Conservation (phyloP, 2,797 vertebrate species). For the Spatula clypeata region DNA sequence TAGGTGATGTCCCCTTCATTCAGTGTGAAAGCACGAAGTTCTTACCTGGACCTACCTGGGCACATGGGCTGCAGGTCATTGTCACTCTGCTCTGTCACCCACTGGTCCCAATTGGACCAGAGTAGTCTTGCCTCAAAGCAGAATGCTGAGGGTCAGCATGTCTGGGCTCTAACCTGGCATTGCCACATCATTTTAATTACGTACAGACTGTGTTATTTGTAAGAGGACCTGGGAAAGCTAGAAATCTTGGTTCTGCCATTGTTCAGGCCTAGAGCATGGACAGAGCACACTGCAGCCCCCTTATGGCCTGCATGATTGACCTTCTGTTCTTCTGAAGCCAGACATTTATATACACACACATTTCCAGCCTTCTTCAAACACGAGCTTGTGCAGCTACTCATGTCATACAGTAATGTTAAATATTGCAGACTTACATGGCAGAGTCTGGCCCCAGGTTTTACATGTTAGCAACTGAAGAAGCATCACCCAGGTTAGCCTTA, state of each 20-base stretch:
- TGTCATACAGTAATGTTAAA: neutral
- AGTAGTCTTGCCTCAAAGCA: neutral
- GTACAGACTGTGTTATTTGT: neutral
- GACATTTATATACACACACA: no score
- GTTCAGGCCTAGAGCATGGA: neutral
- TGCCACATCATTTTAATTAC: neutral
- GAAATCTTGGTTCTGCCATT: neutral
- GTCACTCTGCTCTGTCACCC: neutral
- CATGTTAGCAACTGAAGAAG: neutral
- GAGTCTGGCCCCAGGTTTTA: neutral
- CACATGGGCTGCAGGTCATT: rapidly evolving
- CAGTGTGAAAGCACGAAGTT: neutral
- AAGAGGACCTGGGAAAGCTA: neutral
- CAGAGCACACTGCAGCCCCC: neutral
- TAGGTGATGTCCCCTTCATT: neutral
- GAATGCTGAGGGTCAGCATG: neutral
- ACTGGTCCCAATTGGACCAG: neutral
- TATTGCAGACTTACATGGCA: neutral
- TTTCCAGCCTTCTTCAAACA: neutral
- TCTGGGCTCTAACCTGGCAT: neutral
- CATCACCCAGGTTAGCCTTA: neutral
- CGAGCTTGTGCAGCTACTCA: neutral
- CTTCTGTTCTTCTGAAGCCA: neutral
- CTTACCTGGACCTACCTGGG: neutral
- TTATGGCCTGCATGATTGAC: neutral